Conservation (phyloP, 2,113 vertebrate genomes). For the Tachuris rubrigastra region DNA sequence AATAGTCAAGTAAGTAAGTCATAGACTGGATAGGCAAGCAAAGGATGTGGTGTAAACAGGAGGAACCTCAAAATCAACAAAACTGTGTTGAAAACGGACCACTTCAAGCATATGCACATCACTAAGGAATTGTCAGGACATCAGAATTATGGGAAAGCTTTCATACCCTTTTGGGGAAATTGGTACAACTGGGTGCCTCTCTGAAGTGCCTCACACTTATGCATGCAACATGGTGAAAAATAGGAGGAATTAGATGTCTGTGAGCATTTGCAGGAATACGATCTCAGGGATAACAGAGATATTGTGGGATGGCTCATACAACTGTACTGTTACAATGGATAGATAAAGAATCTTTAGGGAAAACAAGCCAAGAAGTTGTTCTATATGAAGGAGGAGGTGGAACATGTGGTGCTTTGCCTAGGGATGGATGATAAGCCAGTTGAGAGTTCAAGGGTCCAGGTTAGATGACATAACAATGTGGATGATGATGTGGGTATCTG, state of each 20-base stretch:
- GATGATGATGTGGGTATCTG: neutral
- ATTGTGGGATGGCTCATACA: neutral
- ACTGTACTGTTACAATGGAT: neutral
- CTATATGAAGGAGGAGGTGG: neutral
- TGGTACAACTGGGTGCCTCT: neutral
- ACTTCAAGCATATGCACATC: neutral
- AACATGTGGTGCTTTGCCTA: neutral
- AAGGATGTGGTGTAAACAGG: neutral
- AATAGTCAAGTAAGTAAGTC: neutral
- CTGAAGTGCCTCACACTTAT: neutral
- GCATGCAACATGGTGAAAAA: neutral
- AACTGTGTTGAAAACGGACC: neutral
- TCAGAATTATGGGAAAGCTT: neutral
- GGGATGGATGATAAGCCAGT: neutral
- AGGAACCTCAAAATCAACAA: neutral
- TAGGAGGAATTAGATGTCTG: neutral
- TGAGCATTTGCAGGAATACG: neutral
- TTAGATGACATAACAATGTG: neutral
- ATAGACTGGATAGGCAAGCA: neutral
- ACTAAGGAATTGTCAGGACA: neutral
- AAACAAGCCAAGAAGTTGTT: neutral
- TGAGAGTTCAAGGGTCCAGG: neutral
- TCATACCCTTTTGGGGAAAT: neutral
- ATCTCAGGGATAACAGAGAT: neutral
- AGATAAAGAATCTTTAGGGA: neutral